A percentile compares a stretch with the other conserved stretches of the same genome.
Conservation (phyloP, 2,888 invertebrate genomes). For the Danaus chrysippus region DNA sequence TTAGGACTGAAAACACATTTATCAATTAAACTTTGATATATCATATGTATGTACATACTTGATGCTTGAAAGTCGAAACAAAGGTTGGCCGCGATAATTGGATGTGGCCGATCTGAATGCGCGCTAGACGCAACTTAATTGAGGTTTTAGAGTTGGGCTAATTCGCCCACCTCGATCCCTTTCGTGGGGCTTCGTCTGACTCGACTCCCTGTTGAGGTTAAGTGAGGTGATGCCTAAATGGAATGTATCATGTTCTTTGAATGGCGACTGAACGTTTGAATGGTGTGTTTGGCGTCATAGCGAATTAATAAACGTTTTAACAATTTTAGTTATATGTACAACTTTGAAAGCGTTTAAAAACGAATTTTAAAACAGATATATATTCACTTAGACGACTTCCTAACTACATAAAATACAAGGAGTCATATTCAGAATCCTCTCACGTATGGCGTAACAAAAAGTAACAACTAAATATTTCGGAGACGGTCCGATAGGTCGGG, state of each 20-base stretch:
- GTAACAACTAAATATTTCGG: slow-evolving; percentile 78
- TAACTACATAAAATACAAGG: slow-evolving; percentile 43
- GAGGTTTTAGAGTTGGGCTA: slow-evolving; percentile 78
- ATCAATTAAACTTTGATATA: neutral
- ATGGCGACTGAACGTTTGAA: neutral
- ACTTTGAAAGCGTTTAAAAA: neutral
- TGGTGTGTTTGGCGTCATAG: neutral
- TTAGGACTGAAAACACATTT: neutral
- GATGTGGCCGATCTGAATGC: slow-evolving; percentile 74
- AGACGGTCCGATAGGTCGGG: slow-evolving; percentile 73
- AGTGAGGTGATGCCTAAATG: slow-evolving; percentile 46
- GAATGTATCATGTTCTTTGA: slow-evolving; percentile 8
- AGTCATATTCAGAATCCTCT: slow-evolving; percentile 68
- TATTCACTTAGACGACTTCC: slow-evolving; percentile 5
- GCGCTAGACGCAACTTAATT: slow-evolving; percentile 78
- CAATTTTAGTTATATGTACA: neutral
- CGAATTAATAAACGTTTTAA: neutral
- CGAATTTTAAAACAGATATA: slow-evolving; percentile 8
- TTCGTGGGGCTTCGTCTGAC: slow-evolving; percentile 63
- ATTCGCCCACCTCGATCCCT: slow-evolving; percentile 74
- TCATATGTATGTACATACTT: slow-evolving; percentile 22
- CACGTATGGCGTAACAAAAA: slow-evolving; percentile 75
- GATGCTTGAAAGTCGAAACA: slow-evolving; percentile 58
- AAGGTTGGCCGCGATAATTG: slow-evolving; percentile 74
- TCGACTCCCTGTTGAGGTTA: slow-evolving; percentile 61